Evolutionary conservation across 2,888 invertebrate species (phyloP), one percentile per base, ranked within the genome.

Genomic region (Nymphalis urticae): DNA sequence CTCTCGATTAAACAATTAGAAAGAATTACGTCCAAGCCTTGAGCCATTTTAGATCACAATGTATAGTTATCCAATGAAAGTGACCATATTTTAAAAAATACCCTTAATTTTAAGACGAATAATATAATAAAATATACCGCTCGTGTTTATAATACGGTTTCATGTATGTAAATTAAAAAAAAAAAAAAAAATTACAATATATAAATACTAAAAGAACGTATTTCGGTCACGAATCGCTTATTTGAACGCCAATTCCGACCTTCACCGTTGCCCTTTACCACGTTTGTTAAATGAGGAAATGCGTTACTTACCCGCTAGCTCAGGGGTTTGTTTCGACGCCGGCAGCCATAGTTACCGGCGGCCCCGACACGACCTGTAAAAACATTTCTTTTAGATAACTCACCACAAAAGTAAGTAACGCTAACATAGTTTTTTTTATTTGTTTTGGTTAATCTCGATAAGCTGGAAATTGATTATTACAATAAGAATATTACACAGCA

Each of bases 341-440:
- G 80, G 91, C 87, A 83, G 86, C 88, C 92, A 92, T 92, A 86
- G 88, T 82, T 75, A 89, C 90, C 81, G 81, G 78, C 80, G 84
- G 79, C 87, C 88, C 85, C 85, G 78, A 76, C 82, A 78, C 85
- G 85, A 89, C 89, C 92, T 91, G 90, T 24, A 83, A 76, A 36
- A 58, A 50, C 42, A 67, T 48, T 27, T 24, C 10, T 32, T 32
- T 17, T 56, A 32, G 17, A 27, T n/a, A 56, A 32, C 32, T 32
- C 27, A 32, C 27, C 32, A 17, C n/a, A 32, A 42, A 13, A 42
- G 13, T 13, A 42, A 13, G 13, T 13, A 42, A 42, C 13, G 42
- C 13, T 42, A 10, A 42, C 9, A 9, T 42, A 9, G 10, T 10
- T 42, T 42, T 10, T 42, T 1, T 42, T 10, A 10, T 21, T 42